phyloP scores from a whole-genome alignment of 2,113 vertebrate genomes.

The Spermophilus dauricus region DNA sequence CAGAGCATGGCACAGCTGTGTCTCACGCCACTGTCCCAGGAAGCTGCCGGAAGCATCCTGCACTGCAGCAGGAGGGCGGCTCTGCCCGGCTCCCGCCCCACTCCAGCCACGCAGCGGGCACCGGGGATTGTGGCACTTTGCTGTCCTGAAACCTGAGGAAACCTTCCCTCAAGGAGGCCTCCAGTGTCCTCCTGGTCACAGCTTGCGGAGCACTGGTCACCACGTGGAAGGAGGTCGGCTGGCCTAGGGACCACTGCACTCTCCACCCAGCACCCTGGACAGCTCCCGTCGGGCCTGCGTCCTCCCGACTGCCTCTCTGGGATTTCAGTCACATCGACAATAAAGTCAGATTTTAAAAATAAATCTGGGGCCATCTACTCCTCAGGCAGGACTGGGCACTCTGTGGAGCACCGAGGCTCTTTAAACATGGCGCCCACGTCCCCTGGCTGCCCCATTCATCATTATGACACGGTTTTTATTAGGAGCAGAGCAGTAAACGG shows the following conservation, averaged over 20 bases:
- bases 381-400: background rate
- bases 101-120: background rate
- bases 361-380: background rate
- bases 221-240: background rate
- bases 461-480: slow-evolving; percentile 75
- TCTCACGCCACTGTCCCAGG: background rate
- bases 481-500: slow-evolving; percentile 47
- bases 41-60: background rate
- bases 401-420: slow-evolving; percentile 17
- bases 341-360: slow-evolving; percentile 23
- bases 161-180: background rate
- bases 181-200: background rate
- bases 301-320: background rate
- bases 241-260: accelerated
- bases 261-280: slow-evolving; percentile 31
- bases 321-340: slow-evolving; percentile 29
- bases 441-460: slow-evolving; percentile 32
- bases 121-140: background rate
- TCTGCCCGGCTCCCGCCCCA: background rate
- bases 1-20: background rate
- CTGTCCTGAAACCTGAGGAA: background rate
- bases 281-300: background rate
- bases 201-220: background rate
- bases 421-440: slow-evolving; percentile 44
- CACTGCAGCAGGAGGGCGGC: background rate